Percentiles rank a stretch among this genome's conserved stretches.
phyloP scores from a whole-genome alignment of 2,797 vertebrate genomes.

The Protosalanx chinensis region DNA sequence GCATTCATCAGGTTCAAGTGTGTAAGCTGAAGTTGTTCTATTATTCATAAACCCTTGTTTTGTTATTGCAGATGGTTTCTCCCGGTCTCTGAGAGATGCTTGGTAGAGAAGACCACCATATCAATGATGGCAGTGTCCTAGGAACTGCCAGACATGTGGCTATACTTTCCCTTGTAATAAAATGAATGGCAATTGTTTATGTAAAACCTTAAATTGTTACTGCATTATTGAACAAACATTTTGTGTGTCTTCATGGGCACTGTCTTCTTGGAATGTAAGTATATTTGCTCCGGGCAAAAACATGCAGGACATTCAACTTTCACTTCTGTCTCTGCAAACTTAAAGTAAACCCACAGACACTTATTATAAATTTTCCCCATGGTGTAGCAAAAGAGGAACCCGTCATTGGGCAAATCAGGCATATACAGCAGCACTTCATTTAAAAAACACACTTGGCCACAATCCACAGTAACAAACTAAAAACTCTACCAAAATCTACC shows the following conservation, averaged over 20 bases:
- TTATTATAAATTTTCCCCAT: background rate
- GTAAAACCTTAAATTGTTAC: background rate
- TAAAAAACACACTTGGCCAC: too few species aligned
- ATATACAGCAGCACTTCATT: too few species aligned
- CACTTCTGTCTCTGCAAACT: too few species aligned
- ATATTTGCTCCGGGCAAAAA: background rate
- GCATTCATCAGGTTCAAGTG: background rate
- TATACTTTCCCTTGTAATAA: background rate
- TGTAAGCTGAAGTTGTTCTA: background rate
- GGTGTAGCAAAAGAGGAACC: background rate
- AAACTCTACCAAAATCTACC: too few species aligned
- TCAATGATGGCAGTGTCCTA: background rate
- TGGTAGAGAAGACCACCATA: background rate
- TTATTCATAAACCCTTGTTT: slow-evolving; percentile 1
- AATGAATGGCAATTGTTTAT: background rate
- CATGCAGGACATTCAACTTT: too few species aligned
- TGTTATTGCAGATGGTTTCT: slow-evolving; percentile 40
- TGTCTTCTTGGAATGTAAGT: background rate
- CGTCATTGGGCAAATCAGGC: background rate
- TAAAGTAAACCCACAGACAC: too few species aligned
- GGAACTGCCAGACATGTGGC: too few species aligned
- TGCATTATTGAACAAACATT: background rate
- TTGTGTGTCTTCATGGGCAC: background rate
- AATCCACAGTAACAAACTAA: too few species aligned
- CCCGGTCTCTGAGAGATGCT: slow-evolving; percentile 27